Base-by-base conservation (phyloP, 1,140 invertebrate species). In the Vanessa tameamea region DNA sequence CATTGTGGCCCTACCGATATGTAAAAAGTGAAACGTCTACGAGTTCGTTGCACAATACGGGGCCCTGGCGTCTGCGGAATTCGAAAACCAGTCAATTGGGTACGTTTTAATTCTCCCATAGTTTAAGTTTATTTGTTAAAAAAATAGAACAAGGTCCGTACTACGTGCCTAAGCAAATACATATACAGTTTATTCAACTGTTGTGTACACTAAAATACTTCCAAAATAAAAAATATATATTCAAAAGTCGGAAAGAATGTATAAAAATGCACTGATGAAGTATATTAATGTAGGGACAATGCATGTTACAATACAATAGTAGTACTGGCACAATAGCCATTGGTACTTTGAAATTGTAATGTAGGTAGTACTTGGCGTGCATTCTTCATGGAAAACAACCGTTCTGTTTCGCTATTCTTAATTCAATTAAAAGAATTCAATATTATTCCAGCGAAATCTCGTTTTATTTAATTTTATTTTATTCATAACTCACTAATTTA, bases 1-100 rank as follows among this genome's bases (percentile, higher is more conserved):
- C 55, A 69, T 69, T 69, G 67, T 69, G 64, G 73, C 73, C 77
- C 73, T 78, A 70, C 68, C 71, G 74, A 79, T 79, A 74, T 74
- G 68, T 77, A 79, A 79, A 74, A 79, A 79, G 77, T 76, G 74
- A 79, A 79, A 79, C 77, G 69, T 71, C 66, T 71, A 69, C 37
- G 50, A 71, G 64, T 71, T 66, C 26, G 57, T 78, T 78, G 71
- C 75, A 79, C 77, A 79, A 79, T 68, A 55, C 26, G 47, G 55
- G 47, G 37, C 48, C 66, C 66, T 64, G 57, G 31, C 61, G 64
- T 64, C 67, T 72, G 47, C 70, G 57, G 23, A 47, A 61, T 51
- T 47, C 20, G 67, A 61, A 47, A 69, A 69, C 55, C 55, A 55
- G 67, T 69, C 55, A 61, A 61, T 23, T 23, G 43, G 31, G 37